phyloP scores from a whole-genome alignment of 1,140 invertebrate species.

The Galendromus occidentalis region DNA sequence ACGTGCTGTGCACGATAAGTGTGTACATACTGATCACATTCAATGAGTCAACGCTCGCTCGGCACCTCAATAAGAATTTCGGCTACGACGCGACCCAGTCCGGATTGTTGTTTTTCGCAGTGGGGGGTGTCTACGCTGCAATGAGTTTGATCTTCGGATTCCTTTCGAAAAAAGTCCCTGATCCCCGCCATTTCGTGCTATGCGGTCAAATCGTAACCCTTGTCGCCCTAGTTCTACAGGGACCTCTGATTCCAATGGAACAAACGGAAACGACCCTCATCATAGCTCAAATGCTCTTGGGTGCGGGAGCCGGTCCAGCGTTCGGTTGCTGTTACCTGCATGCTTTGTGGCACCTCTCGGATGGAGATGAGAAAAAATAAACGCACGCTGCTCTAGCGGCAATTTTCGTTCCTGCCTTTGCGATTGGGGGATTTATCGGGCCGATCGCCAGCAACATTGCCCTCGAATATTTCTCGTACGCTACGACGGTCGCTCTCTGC shows the following conservation, averaged over 20 bases:
- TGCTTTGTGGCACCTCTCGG: neutral
- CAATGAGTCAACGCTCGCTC: neutral
- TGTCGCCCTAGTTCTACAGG: neutral
- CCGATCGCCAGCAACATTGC: too few species aligned
- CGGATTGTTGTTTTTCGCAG: neutral
- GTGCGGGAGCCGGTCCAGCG: neutral
- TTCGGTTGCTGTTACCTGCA: neutral
- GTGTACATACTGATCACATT: neutral
- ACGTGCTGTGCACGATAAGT: neutral
- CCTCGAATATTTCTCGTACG: too few species aligned
- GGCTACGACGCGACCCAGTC: neutral
- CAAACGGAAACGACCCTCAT: too few species aligned
- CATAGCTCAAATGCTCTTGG: neutral
- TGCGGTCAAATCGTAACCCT: neutral
- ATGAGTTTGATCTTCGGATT: neutral
- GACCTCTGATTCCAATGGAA: neutral
- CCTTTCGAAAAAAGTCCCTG: neutral
- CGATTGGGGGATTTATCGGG: too few species aligned
- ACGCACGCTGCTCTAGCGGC: neutral
- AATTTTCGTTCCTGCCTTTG: neutral
- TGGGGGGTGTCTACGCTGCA: neutral
- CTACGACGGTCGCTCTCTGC: too few species aligned
- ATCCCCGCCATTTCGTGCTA: neutral
- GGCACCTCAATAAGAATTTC: neutral
- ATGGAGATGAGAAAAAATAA: neutral